Evolutionary conservation across 2,888 invertebrate species (phyloP).

Genomic region (Erebia ligea): DNA sequence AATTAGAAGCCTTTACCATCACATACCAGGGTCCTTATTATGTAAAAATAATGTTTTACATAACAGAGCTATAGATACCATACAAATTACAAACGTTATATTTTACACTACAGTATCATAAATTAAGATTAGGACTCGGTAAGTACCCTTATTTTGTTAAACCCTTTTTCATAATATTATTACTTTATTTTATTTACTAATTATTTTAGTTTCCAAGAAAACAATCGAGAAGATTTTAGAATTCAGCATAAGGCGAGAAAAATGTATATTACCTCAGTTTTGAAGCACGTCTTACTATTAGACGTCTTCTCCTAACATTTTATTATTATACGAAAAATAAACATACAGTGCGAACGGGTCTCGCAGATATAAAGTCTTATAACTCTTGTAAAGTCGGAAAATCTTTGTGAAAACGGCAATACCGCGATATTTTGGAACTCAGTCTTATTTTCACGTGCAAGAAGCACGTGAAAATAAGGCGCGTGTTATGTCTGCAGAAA

Average conservation of each 20-base stretch:
- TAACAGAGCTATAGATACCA: no score
- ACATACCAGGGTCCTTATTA: no score
- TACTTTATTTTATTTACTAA: neutral
- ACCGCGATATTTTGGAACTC: no score
- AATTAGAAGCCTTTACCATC: neutral
- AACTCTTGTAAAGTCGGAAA: neutral
- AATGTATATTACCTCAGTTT: slow-evolving; percentile 23
- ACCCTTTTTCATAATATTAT: no score
- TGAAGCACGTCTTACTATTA: neutral
- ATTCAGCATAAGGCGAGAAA: slow-evolving; percentile 10
- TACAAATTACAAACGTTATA: no score
- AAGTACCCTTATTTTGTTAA: no score
- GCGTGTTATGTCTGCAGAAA: no score
- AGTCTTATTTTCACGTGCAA: no score
- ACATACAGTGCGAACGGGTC: slow-evolving; percentile 2
- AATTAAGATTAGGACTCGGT: no score
- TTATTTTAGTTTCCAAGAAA: slow-evolving; percentile 3
- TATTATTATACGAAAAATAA: slow-evolving; percentile 17
- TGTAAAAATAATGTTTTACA: no score
- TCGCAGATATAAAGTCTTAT: neutral
- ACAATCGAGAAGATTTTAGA: slow-evolving; percentile 13
- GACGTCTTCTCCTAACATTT: slow-evolving; percentile 3
- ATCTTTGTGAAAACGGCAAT: neutral
- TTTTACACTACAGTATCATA: no score
- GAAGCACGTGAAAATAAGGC: no score